phyloP scores from a whole-genome alignment of 2,797 vertebrate species.

The Strix occidentalis region DNA sequence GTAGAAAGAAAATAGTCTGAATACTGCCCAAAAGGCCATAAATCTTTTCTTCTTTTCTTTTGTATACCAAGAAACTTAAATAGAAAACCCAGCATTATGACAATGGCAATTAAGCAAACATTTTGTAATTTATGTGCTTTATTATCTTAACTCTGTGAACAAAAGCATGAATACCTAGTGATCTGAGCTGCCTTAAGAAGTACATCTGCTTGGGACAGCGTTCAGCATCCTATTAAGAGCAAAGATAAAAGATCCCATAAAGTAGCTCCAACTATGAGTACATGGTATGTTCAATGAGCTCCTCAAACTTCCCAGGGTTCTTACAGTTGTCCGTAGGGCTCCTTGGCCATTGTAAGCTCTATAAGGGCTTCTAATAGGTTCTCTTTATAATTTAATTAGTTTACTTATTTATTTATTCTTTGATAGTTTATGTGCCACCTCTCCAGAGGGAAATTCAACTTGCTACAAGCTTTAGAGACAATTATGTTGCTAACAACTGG shows the following conservation, averaged over 20 bases:
- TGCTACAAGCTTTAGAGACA: neutral
- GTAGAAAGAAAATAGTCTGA: neutral
- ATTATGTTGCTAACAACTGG: neutral
- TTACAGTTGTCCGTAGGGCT: neutral
- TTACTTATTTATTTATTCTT: neutral
- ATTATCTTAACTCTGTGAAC: neutral
- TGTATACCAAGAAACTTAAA: neutral
- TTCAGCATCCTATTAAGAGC: neutral
- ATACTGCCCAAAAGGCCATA: neutral
- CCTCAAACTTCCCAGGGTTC: neutral
- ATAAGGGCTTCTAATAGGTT: neutral
- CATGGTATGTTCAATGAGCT: neutral
- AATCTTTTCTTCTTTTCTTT: neutral
- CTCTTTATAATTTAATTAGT: neutral
- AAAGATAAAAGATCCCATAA: neutral
- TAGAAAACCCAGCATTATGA: neutral
- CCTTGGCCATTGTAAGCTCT: neutral
- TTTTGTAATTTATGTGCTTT: neutral
- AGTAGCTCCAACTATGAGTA: neutral
- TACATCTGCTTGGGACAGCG: neutral
- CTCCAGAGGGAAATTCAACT: neutral
- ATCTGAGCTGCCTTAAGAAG: neutral
- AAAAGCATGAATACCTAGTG: neutral
- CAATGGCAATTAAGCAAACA: neutral
- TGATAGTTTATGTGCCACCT: neutral